Base-by-base conservation (phyloP, 2,797 vertebrate species). In the Tarsius wallacei region DNA sequence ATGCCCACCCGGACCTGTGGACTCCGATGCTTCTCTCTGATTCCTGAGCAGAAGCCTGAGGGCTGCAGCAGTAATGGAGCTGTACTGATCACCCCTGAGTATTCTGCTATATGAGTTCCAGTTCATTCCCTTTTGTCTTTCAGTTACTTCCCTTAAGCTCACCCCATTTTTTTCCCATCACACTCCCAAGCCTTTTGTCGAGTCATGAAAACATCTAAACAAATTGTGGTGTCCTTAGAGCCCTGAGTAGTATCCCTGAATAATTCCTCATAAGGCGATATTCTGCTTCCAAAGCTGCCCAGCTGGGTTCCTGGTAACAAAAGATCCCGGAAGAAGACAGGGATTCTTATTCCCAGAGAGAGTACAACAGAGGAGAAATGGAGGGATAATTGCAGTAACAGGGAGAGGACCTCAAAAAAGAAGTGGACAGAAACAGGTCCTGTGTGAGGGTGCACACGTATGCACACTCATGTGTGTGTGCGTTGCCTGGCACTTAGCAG, bases 161-260 rank as follows among this genome's bases (percentile, higher is more conserved):
- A 85, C 42, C 24, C 28, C 83, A 8, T 55, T 78, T 24, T 19
- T 31, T 78, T 80, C 36, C 31, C 9, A 73, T 36, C n/a, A n/a
- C 24, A 8, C 47, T 85, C 74, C 61, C 53, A 86, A 87, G 3
- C 19, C 26, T 7, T 55, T 24, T 57, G 63, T 15, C 93, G 91
- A 93, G 61, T 95, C 68, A 89, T 24, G 16, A 83, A 66, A 74
- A 66, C 61, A 84, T 70, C n/a, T 83, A 82, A 93, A 55, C 42
- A 93, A 51, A 33, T 47, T 42, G n/a, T 42, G 53, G 4, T 12
- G 0, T 42, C 66, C 19, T 96, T 36, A 31, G 14, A 82, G 24
- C 42, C 42, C 55, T 42, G 47, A 47, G 5, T 74, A n/a, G 24
- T 47, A 11, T 19, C 86, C 59, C 81, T 33, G 9, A 66, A 42